Base-by-base conservation (phyloP, 2,113 vertebrate genomes). In the Colaptes auratus region DNA sequence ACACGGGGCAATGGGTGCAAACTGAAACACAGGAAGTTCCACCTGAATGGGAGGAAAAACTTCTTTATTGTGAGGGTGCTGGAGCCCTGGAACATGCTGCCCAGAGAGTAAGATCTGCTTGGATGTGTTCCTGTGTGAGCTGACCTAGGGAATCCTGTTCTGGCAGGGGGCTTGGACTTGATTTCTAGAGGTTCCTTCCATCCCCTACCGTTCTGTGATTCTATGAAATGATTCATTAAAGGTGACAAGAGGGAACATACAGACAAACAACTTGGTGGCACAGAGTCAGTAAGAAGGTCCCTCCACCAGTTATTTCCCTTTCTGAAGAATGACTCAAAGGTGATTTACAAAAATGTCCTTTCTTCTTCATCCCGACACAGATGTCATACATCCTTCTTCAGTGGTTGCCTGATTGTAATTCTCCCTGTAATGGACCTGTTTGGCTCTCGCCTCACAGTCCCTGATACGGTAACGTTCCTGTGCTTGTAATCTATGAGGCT, bases 211-310 rank as follows among this genome's bases (percentile, higher is more conserved):
- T 52, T 52, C 50, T 52, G 50, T 52, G 50, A 52, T 25, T 52
- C 23, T 13, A 12, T 52, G 23, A 52, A 52, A 7, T 6, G 56
- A 15, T 48, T 74, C 12, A 2, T 48, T 42, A 42, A n/a, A n/a
- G 18, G 14, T 7, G n/a, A 33, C 2, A 35, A 73, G 28, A 61
- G 36, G 10, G 25, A 28, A 10, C 10, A 6, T 0, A 1, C 50
- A 24, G 67, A 9, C 60, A 39, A 46, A 58, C 19, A 8, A 13
- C 24, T 70, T 30, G 7, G 10, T n/a, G 24, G 6, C 7, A 1
- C 8, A 36, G 31, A 48, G 28, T 46, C 63, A 4, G 24, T 14
- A 10, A 30, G 70, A 48, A 44, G 71, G 36, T 71, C 25, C 30
- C 46, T 60, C 44, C 20, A 28, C n/a, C 36, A 13, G 44, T n/a